These are phyloP conservation scores for Pollenia amentaria DNA, from an alignment of 2,888 invertebrate genomes.

Conservation along the genomic window DNA sequence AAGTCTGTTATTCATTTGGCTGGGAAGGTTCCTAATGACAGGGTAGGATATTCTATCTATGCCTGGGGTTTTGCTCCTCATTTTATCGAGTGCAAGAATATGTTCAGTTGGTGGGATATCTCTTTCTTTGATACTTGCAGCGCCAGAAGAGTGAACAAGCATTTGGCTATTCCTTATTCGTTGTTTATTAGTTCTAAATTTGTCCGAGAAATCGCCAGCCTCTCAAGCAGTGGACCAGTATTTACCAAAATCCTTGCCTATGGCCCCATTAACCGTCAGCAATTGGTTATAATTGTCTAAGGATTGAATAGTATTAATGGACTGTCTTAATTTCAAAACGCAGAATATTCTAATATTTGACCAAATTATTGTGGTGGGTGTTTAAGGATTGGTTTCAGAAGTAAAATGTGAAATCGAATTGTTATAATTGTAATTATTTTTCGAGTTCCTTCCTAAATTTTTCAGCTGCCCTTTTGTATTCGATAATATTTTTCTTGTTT, in stretches of 20 bases:
- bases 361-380: slow-evolving; percentile 43
- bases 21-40: slow-evolving; percentile 52
- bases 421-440: slow-evolving; percentile 30
- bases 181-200: neutral
- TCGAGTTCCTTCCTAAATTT: slow-evolving; percentile 51
- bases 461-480: slow-evolving; percentile 49
- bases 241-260: slow-evolving; percentile 6
- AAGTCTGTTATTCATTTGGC: too few relatives aligned
- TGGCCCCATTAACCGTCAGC: neutral
- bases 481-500: slow-evolving; percentile 17
- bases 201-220: neutral
- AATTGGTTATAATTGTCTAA: neutral
- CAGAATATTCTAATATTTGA: slow-evolving; percentile 32
- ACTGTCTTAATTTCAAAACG: neutral
- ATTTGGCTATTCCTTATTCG: neutral
- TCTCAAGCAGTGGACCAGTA: slow-evolving; percentile 10
- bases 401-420: slow-evolving; percentile 39
- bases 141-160: neutral
- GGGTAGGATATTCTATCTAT: slow-evolving; percentile 56
- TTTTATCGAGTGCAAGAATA: neutral
- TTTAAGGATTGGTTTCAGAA: slow-evolving; percentile 37
- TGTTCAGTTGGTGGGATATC: neutral
- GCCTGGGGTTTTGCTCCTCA: slow-evolving; percentile 17
- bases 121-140: neutral
- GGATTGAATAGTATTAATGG: neutral